These are phyloP conservation scores for Anguilla anguilla DNA, from an alignment of 2,797 vertebrate species.

Conservation along the genomic window DNA sequence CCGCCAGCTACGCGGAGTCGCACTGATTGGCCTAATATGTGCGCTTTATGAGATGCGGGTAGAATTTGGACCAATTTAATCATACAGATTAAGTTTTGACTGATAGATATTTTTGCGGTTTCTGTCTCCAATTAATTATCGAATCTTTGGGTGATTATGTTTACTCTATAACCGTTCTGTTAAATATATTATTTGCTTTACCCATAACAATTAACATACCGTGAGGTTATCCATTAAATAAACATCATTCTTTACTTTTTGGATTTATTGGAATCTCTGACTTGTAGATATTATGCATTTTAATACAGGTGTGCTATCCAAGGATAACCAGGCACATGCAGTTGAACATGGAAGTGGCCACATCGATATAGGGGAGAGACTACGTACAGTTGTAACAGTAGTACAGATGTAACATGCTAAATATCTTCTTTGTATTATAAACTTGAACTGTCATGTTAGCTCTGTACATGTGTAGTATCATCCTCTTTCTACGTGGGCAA, in stretches of 20 bases:
- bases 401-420: too few relatives aligned
- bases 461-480: too few relatives aligned
- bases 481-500: too few relatives aligned
- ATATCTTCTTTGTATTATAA: too few relatives aligned
- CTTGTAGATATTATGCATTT: neutral
- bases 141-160: neutral
- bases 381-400: too few relatives aligned
- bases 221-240: neutral
- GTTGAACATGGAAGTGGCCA: neutral
- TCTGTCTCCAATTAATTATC: slow-evolving; percentile 6
- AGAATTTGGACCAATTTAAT: neutral
- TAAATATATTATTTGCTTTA: neutral
- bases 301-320: neutral
- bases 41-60: neutral
- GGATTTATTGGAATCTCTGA: neutral
- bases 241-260: neutral
- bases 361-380: too few relatives aligned
- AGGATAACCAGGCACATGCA: neutral
- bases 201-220: neutral
- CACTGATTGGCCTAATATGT: neutral
- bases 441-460: too few relatives aligned
- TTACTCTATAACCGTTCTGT: neutral
- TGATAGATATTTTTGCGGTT: neutral
- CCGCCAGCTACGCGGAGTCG: neutral
- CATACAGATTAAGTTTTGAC: too few relatives aligned